Evolutionary conservation across 2,113 vertebrate genomes (phyloP).

Genomic region (Leptodactylus fuscus): DNA sequence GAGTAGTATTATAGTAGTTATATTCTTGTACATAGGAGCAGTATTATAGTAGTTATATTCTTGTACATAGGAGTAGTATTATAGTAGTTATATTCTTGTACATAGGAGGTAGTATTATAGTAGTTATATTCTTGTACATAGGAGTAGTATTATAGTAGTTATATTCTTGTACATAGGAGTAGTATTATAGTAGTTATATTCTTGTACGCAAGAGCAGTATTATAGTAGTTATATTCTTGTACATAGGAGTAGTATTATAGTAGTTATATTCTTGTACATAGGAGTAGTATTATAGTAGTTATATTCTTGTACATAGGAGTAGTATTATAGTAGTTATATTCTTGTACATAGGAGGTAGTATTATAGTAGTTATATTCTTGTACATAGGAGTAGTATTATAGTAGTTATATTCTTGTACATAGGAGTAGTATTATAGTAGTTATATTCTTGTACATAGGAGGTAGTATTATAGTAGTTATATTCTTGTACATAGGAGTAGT

Average conservation of each 20-base stretch:
- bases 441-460: slow-evolving; percentile 8
- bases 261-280: neutral
- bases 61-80: neutral
- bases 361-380: slow-evolving; percentile 21
- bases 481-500: neutral
- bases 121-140: neutral
- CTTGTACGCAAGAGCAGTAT: neutral
- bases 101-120: slow-evolving; percentile 7
- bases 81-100: slow-evolving; percentile 14
- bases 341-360: neutral
- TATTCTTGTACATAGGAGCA: neutral
- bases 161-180: too few species aligned
- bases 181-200: slow-evolving; percentile 3
- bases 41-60: slow-evolving; percentile 5
- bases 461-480: slow-evolving; percentile 7
- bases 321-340: slow-evolving; percentile 3
- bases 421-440: neutral
- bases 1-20: too few species aligned
- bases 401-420: neutral
- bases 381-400: slow-evolving; percentile 1
- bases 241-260: neutral
- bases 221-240: slow-evolving; percentile 21
- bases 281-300: slow-evolving; percentile 4
- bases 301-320: neutral
- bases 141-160: too few species aligned